Conservation (phyloP, 2,113 vertebrate genomes). For the Hucho hucho region DNA sequence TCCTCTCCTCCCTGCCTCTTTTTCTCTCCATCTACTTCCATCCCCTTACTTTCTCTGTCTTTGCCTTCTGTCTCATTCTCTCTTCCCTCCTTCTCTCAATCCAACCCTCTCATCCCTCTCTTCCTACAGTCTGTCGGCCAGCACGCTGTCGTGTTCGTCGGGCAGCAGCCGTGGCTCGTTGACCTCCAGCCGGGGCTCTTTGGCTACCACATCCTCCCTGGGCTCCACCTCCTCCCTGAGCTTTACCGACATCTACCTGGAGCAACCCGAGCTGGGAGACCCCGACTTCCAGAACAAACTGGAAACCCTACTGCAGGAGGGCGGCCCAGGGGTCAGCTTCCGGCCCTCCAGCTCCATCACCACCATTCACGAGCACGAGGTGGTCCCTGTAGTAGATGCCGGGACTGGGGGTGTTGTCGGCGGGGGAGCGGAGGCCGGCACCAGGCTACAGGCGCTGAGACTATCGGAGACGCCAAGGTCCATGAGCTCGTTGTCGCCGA, state of each 20-base stretch:
- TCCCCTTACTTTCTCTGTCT: too few species aligned
- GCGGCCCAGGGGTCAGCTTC: conserved; percentile 67
- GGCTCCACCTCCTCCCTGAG: conserved; percentile 92
- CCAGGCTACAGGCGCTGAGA: conserved; percentile 59
- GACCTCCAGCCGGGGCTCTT: conserved; percentile 88
- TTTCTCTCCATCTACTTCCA: too few species aligned
- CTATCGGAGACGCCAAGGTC: conserved; percentile 89
- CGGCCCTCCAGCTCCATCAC: conserved; percentile 91
- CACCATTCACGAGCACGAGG: conserved; percentile 93
- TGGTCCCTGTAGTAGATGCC: conserved; percentile 68
- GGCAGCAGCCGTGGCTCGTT: conserved; percentile 93
- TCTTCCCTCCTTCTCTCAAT: background rate
- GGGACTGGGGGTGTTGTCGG: background rate
- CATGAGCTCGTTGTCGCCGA: conserved; percentile 88
- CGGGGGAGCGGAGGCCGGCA: background rate
- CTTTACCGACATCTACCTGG: conserved; percentile 90
- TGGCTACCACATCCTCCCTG: conserved; percentile 88
- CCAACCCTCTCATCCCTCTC: background rate
- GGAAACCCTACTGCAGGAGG: conserved; percentile 87
- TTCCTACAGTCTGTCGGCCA: conserved; percentile 84
- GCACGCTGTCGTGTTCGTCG: conserved; percentile 92
- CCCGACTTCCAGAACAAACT: conserved; percentile 89
- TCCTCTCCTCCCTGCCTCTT: too few species aligned
- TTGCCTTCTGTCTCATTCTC: too few species aligned
- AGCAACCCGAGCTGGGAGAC: conserved; percentile 84